phyloP scores from a whole-genome alignment of 2,888 invertebrate species.

The Lithodes maja region DNA sequence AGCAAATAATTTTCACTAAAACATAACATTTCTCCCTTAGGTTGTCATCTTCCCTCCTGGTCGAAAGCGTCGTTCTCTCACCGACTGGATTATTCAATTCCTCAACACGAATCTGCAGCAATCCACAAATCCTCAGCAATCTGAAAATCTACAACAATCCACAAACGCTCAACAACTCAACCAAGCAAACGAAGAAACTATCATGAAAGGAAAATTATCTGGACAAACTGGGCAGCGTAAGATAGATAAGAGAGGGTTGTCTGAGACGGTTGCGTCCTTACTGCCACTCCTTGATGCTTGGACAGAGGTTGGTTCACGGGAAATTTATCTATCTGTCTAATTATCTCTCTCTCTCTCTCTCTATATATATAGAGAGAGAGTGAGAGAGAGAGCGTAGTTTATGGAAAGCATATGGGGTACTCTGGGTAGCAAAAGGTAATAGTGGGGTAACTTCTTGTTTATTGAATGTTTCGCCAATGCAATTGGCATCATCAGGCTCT shows the following conservation, averaged over 20 bases:
- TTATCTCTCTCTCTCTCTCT: not conserved
- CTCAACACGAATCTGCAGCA: not conserved
- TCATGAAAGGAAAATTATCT: too few relatives aligned
- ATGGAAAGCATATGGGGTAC: too few relatives aligned
- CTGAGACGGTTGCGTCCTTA: not conserved
- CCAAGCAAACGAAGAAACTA: too few relatives aligned
- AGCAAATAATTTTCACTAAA: not conserved
- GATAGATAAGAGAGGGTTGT: not conserved
- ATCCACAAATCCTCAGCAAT: too few relatives aligned
- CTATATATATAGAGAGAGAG: not conserved
- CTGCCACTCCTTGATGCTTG: not conserved
- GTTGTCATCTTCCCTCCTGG: constrained; percentile 8
- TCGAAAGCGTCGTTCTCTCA: not conserved
- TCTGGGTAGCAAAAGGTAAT: too few relatives aligned
- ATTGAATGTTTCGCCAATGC: too few relatives aligned
- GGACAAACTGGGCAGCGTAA: not conserved
- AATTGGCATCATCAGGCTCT: too few relatives aligned
- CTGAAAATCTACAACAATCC: too few relatives aligned
- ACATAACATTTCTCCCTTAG: not conserved
- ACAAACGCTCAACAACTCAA: too few relatives aligned
- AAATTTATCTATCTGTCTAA: not conserved
- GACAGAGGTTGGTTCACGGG: not conserved
- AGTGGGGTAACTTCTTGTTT: too few relatives aligned
- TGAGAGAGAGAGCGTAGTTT: not conserved
- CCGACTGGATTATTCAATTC: not conserved